Percentiles rank a stretch among this genome's conserved stretches.
Evolutionary conservation across 1,140 invertebrate genomes (phyloP).

Genomic region (Trichonephila clavipes): DNA sequence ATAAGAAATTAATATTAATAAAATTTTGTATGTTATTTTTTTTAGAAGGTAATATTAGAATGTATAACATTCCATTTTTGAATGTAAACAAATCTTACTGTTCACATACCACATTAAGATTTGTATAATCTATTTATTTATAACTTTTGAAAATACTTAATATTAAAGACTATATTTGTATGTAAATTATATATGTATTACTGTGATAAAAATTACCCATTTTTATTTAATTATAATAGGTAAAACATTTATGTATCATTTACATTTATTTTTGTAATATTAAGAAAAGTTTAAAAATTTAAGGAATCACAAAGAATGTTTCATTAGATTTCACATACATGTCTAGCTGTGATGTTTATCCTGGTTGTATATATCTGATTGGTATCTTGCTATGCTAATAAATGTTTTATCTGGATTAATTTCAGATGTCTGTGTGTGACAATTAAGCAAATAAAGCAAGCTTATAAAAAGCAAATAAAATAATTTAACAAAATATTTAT

Average conservation of each 20-base stretch:
- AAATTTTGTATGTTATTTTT: no score
- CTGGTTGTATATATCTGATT: background rate
- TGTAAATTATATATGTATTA: background rate
- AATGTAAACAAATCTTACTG: background rate
- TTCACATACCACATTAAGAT: background rate
- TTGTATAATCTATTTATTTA: background rate
- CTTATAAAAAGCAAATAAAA: background rate
- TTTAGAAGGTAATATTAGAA: background rate
- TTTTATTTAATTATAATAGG: no score
- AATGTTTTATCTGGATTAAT: slow-evolving; percentile 6
- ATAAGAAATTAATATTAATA: no score
- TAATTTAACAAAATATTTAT: slow-evolving; percentile 60
- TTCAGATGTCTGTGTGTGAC: background rate
- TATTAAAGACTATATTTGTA: background rate
- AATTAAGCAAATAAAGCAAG: background rate
- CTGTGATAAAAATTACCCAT: background rate
- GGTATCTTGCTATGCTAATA: background rate
- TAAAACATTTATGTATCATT: no score
- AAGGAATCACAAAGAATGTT: no score
- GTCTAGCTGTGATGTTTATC: background rate
- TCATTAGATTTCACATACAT: no score
- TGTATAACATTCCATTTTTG: background rate
- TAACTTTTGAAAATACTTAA: background rate
- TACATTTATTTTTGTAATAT: no score
- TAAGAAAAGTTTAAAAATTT: no score